phyloP scores from a whole-genome alignment of 2,113 vertebrate genomes.

The Camelus dromedarius region DNA sequence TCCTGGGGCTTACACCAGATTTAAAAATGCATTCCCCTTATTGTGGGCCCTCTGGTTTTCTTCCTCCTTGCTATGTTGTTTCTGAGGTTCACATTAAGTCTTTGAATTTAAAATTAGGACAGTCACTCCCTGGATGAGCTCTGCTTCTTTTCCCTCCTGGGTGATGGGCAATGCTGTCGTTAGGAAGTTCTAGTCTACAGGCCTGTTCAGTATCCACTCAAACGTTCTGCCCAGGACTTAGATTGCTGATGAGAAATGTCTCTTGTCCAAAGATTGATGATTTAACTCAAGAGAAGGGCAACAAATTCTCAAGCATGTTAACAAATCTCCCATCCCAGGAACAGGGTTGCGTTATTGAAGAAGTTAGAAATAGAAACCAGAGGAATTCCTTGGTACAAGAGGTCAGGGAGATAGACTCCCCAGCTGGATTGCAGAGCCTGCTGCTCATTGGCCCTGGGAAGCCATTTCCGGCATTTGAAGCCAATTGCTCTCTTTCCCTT shows the following conservation, averaged over 20 bases:
- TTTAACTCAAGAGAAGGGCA: conserved; percentile 74
- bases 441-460: neutral
- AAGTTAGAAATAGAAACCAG: conserved; percentile 80
- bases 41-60: neutral
- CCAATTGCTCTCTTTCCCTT: conserved; percentile 7
- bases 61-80: neutral
- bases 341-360: conserved; percentile 64
- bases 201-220: conserved; percentile 39
- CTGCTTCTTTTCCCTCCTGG: neutral
- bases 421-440: neutral
- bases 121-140: neutral
- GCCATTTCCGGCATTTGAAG: neutral
- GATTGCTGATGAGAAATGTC: conserved; percentile 64
- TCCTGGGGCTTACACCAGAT: neutral
- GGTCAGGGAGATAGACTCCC: conserved; percentile 72
- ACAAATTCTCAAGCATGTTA: conserved; percentile 74
- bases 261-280: conserved; percentile 70
- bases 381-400: conserved; percentile 77
- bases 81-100: neutral
- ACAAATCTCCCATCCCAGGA: conserved; percentile 61
- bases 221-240: neutral
- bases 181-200: neutral
- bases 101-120: conserved; percentile 40
- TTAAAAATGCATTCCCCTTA: neutral
- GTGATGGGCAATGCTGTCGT: neutral